phyloP scores from a whole-genome alignment of 2,797 vertebrate genomes.

The Podarcis siculus region DNA sequence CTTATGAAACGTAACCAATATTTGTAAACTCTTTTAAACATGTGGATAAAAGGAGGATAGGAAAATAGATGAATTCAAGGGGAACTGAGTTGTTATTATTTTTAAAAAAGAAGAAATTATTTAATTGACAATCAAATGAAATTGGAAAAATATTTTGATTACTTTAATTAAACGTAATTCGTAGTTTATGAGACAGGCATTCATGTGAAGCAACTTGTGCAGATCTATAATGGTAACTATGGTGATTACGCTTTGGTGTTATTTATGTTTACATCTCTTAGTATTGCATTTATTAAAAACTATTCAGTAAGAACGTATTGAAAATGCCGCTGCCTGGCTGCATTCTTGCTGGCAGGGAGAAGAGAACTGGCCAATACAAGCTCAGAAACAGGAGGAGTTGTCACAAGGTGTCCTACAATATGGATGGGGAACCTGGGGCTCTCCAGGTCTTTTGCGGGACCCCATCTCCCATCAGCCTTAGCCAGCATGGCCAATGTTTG shows the following conservation, averaged over 20 bases:
- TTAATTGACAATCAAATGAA: slow-evolving; percentile 54
- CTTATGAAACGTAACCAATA: not conserved
- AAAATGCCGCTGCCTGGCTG: not conserved
- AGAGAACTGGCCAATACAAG: not conserved
- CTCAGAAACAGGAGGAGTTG: not conserved
- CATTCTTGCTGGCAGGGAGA: not conserved
- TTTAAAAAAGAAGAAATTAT: not conserved
- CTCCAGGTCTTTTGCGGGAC: too few species aligned
- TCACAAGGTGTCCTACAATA: not conserved
- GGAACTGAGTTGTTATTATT: not conserved
- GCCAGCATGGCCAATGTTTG: too few species aligned
- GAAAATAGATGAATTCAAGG: not conserved
- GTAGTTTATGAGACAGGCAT: slow-evolving; percentile 21
- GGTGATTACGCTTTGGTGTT: slow-evolving; percentile 12
- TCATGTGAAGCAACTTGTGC: slow-evolving; percentile 5
- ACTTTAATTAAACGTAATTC: slow-evolving; percentile 29
- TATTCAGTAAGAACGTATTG: not conserved
- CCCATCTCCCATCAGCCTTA: too few species aligned
- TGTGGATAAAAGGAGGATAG: not conserved
- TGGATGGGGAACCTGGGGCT: too few species aligned
- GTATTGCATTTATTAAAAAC: slow-evolving; percentile 17
- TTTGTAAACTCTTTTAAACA: not conserved
- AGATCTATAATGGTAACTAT: slow-evolving; percentile 2
- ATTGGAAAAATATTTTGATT: slow-evolving; percentile 49
- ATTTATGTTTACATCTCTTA: slow-evolving; percentile 8